Conservation (phyloP, 92 coral and sea anemone genomes). For the Porites rus region DNA sequence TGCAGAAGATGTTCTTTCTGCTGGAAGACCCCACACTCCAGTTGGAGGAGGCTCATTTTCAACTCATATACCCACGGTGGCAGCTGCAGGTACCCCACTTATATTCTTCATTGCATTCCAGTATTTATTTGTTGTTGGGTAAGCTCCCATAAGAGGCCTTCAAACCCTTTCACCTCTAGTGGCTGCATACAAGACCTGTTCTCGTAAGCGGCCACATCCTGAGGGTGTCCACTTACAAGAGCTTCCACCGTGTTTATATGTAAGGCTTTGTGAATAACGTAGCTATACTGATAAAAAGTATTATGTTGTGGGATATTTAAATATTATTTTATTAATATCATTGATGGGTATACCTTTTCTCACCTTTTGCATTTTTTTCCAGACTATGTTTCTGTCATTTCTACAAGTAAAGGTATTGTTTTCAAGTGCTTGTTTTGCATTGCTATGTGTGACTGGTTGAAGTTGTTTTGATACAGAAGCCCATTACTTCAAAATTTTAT, state of each 20-base stretch:
- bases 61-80: slow-evolving; percentile 19
- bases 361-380: slow-evolving; percentile 23
- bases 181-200: no score
- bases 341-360: not conserved
- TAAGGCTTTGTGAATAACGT: no score
- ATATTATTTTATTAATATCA: not conserved
- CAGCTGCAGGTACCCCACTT: slow-evolving; percentile 19
- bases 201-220: no score
- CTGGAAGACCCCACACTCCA: slow-evolving; percentile 89
- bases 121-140: not conserved
- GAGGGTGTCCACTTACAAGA: no score
- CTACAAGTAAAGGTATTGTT: slow-evolving; percentile 60
- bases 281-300: no score
- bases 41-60: slow-evolving; percentile 47
- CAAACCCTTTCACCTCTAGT: no score
- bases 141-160: no score
- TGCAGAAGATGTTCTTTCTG: slow-evolving; percentile 84
- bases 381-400: slow-evolving; percentile 66
- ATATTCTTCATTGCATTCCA: not conserved
- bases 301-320: not conserved
- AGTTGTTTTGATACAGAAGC: not conserved
- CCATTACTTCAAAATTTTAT: not conserved
- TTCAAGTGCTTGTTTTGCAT: not conserved
- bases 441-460: not conserved
- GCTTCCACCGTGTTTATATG: no score